Percentiles rank a stretch among this genome's conserved stretches.
Conservation (phyloP, 2,888 invertebrate species). For the Acanthosepion esculentum region DNA sequence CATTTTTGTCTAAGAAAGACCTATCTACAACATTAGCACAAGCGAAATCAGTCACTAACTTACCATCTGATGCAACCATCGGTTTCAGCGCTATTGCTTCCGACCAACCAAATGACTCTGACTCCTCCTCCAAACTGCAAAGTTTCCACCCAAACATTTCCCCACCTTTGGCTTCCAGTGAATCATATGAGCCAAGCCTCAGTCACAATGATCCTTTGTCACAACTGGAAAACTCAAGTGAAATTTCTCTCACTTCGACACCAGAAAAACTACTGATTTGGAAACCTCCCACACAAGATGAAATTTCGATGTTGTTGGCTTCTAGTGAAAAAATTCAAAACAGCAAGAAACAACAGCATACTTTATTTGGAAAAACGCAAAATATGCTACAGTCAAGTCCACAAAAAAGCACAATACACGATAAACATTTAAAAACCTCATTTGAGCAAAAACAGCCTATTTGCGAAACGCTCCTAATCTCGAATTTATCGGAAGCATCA, state of each 20-base stretch:
- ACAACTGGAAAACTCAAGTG: not conserved
- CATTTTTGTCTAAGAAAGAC: not conserved
- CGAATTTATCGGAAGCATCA: not conserved
- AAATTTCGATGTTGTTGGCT: not conserved
- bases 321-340: not conserved
- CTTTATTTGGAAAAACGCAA: not conserved
- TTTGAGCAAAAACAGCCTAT: not conserved
- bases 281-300: not conserved
- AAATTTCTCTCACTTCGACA: not conserved
- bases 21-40: not conserved
- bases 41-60: not conserved
- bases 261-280: not conserved
- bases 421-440: not conserved
- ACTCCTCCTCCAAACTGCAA: constrained; percentile 55
- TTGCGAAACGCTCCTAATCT: not conserved
- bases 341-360: not conserved
- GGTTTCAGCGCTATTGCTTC: constrained; percentile 51
- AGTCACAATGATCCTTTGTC: constrained; percentile 1
- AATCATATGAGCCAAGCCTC: constrained; percentile 33
- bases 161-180: constrained; percentile 37
- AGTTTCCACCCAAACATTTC: constrained; percentile 49
- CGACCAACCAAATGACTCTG: constrained; percentile 66
- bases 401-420: not conserved
- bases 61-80: not conserved
- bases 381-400: not conserved